Conservation (phyloP, 2,797 vertebrate genomes). For the Coregonus suidteri region DNA sequence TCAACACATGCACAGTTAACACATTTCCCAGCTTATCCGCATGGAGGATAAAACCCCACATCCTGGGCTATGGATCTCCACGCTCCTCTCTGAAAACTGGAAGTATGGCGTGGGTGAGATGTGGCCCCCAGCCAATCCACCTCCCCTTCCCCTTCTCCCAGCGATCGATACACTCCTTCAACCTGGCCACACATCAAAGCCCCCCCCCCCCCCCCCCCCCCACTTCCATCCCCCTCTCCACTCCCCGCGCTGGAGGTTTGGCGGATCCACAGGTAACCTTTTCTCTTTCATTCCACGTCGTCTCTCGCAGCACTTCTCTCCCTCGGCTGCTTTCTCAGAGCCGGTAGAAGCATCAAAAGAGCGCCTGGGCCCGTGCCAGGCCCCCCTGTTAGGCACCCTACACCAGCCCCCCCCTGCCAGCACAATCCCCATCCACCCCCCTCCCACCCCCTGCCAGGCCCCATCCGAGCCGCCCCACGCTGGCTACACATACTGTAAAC, state of each 20-base stretch:
- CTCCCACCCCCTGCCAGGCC: slow-evolving; percentile 14
- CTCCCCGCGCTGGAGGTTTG: slow-evolving; percentile 63
- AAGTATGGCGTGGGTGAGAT: slow-evolving; percentile 46
- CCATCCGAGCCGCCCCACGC: slow-evolving; percentile 65
- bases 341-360: slow-evolving; percentile 75
- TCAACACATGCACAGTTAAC: slow-evolving; percentile 48
- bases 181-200: slow-evolving; percentile 76
- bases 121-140: slow-evolving; percentile 36
- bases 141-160: slow-evolving; percentile 40
- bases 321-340: slow-evolving; percentile 49
- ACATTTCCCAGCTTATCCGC: slow-evolving; percentile 58
- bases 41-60: slow-evolving; percentile 24
- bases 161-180: slow-evolving; percentile 74
- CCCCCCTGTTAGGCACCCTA: slow-evolving; percentile 25
- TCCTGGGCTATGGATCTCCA: slow-evolving; percentile 32
- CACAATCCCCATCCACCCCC: slow-evolving; percentile 61
- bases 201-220: slow-evolving; percentile 6
- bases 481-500: slow-evolving; percentile 87
- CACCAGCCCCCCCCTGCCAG: slow-evolving; percentile 64
- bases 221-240: slow-evolving; percentile 17
- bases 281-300: slow-evolving; percentile 70
- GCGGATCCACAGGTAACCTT: slow-evolving; percentile 79
- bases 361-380: slow-evolving; percentile 78
- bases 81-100: slow-evolving; percentile 37
- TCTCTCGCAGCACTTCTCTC: slow-evolving; percentile 6